Evolutionary conservation across 2,113 vertebrate genomes (phyloP).

Genomic region (Ciconia stormi): DNA sequence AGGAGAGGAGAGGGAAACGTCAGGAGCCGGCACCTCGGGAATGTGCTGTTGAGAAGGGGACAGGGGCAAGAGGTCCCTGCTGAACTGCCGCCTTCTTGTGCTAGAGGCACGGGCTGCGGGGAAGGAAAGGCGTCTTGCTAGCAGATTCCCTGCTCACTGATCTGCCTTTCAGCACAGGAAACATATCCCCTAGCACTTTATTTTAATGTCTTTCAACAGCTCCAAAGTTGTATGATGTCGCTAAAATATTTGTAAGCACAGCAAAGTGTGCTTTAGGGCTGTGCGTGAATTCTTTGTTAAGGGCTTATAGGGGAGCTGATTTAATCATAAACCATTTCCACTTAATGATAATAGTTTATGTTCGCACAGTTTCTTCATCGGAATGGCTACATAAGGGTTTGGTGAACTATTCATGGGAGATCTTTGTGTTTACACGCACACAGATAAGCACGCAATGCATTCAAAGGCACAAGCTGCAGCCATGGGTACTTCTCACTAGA

Average conservation of each 20-base stretch:
- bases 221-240: not conserved
- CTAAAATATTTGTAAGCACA: not conserved
- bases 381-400: not conserved
- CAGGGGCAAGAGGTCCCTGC: not conserved
- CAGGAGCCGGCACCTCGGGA: not conserved
- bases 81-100: not conserved
- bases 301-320: not conserved
- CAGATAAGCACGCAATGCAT: accelerated
- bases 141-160: not conserved
- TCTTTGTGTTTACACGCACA: not conserved
- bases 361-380: not conserved
- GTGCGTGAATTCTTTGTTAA: not conserved
- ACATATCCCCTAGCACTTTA: not conserved
- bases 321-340: not conserved
- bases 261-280: not conserved
- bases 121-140: not conserved
- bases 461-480: not conserved
- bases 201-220: slow-evolving; percentile 15
- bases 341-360: not conserved
- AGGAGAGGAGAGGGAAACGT: not conserved
- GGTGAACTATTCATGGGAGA: not conserved
- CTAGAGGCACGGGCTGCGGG: not conserved
- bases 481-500: not conserved
- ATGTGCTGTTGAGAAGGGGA: not conserved
- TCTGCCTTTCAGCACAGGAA: slow-evolving; percentile 13